Conservation (phyloP, 2,113 vertebrate species). For the Psephotus haematonotus region DNA sequence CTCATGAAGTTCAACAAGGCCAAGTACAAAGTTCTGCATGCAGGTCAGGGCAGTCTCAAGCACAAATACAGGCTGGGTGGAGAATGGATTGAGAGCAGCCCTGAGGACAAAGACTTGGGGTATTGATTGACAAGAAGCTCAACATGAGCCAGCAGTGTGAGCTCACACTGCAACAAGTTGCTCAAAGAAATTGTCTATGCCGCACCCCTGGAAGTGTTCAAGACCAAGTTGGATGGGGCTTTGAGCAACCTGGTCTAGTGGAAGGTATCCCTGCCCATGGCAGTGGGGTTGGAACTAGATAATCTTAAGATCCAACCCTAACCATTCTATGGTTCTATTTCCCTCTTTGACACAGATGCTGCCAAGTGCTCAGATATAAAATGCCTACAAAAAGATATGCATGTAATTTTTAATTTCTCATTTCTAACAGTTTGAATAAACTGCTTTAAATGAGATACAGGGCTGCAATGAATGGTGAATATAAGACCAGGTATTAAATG, state of each 20-base stretch:
- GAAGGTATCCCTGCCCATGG: not conserved
- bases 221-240: not conserved
- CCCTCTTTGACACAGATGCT: not conserved
- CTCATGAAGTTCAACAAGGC: not conserved
- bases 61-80: not conserved
- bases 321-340: not conserved
- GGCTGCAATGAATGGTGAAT: not conserved
- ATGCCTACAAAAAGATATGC: not conserved
- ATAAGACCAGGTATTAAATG: not conserved
- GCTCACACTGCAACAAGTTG: not conserved
- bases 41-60: not conserved
- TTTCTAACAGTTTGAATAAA: not conserved
- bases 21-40: not conserved
- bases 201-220: not conserved
- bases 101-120: not conserved
- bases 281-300: rapidly evolving
- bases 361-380: not conserved
- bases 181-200: not conserved
- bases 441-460: not conserved
- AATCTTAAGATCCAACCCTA: not conserved
- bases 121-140: not conserved
- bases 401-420: not conserved
- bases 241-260: not conserved
- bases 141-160: not conserved
- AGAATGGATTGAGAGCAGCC: not conserved